Evolutionary conservation across 2,888 invertebrate genomes (phyloP), one percentile per base, ranked within the genome.

Genomic region (Pegoplata infirma): DNA sequence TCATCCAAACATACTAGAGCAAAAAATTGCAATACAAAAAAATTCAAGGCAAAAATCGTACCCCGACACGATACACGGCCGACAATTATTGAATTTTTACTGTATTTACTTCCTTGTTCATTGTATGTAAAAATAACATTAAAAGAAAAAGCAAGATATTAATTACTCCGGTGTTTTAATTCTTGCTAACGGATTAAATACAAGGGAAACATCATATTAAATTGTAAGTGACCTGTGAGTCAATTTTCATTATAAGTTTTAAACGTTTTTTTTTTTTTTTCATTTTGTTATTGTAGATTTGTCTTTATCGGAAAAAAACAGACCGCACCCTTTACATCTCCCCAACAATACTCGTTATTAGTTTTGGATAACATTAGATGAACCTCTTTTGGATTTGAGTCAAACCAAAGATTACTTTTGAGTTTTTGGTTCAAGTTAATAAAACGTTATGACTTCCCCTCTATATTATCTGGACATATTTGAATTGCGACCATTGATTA

Each of bases 401-500:
- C 10, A 32, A 32, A 23, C n/a, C 3, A 32, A 7, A 32, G 32
- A 32, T 1, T 40, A 5, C n/a, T 40, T n/a, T n/a, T 5, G n/a
- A 40, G n/a, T 40, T 40, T 40, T 32, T 32, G 8, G n/a, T 12
- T 40, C 36, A 40, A n/a, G n/a, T 12, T 12, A 14, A 5, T 10
- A 28, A 23, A 17, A 55, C 76, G 75, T 76, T 56, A 83, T 83
- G 82, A 77, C 81, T 78, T 80, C 81, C 56, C 67, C 76, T 58
- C 53, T 82, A 49, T 76, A 82, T 67, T 76, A 80, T 25, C 66
- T 81, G 68, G 78, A 83, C 40, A 86, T 89, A 71, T 89, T 89
- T 77, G 87, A 88, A 78, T 84, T 90, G 47, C 87, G 87, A 69
- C 87, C 87, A 40, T 82, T 90, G 56, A 86, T 90, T 51, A 86